phyloP scores from a whole-genome alignment of 2,888 invertebrate genomes.

The Glyphotaelius pellucidus region DNA sequence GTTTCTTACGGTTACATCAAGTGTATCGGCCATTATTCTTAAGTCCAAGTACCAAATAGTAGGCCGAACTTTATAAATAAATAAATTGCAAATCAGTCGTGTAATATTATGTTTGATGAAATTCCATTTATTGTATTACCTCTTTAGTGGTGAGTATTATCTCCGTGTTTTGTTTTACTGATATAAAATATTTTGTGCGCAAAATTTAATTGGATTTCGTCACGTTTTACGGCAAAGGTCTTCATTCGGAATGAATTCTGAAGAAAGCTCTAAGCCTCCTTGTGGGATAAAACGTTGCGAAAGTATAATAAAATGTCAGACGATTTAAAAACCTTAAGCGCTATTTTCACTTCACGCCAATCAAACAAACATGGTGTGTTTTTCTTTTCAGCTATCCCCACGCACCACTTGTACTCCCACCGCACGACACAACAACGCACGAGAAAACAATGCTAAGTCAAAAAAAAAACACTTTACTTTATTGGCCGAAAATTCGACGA shows the following conservation, averaged over 20 bases:
- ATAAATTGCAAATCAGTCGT: no score
- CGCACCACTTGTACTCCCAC: background rate
- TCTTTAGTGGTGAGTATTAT: background rate
- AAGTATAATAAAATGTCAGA: background rate
- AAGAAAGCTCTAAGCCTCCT: background rate
- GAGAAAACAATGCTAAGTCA: background rate
- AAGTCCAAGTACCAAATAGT: no score
- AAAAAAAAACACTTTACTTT: conserved; percentile 39
- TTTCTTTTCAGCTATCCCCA: background rate
- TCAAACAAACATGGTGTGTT: background rate
- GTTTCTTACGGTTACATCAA: no score
- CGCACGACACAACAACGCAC: background rate
- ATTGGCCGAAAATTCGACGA: conserved; percentile 41
- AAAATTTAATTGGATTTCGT: background rate
- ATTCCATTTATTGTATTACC: no score
- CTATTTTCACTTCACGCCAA: background rate
- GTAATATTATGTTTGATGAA: no score
- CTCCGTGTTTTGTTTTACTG: background rate
- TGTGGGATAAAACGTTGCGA: background rate
- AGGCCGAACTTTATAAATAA: no score
- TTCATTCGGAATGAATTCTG: background rate
- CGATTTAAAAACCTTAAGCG: background rate
- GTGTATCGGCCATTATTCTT: no score
- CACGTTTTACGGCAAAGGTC: background rate
- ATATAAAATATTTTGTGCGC: background rate